phyloP scores from a whole-genome alignment of 1,140 invertebrate genomes.

The Microplitis demolitor region DNA sequence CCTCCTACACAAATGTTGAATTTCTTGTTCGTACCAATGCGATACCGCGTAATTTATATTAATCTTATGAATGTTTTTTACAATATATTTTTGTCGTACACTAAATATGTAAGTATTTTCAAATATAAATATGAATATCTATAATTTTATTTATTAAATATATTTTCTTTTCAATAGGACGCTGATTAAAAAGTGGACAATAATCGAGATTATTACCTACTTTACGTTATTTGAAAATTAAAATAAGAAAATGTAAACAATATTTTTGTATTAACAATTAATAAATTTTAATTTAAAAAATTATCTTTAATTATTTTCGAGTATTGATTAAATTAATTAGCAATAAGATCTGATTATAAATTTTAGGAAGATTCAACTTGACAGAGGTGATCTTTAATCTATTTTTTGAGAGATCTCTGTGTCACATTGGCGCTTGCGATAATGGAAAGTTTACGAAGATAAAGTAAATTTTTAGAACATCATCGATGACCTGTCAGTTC shows the following conservation, averaged over 20 bases:
- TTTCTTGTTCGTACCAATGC: slow-evolving; percentile 74
- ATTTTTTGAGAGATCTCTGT: background rate
- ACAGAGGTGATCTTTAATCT: too few species aligned
- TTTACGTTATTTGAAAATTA: too few species aligned
- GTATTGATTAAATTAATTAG: too few species aligned
- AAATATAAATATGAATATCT: background rate
- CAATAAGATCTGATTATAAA: too few species aligned
- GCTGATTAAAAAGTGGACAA: background rate
- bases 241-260: too few species aligned
- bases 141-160: background rate
- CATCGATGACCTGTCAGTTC: background rate
- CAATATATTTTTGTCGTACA: slow-evolving; percentile 79
- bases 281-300: too few species aligned
- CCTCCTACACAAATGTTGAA: slow-evolving; percentile 82
- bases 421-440: background rate
- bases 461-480: background rate
- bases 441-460: slow-evolving; percentile 5
- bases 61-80: slow-evolving; percentile 79
- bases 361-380: too few species aligned
- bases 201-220: too few species aligned
- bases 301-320: too few species aligned
- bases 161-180: background rate
- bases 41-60: slow-evolving; percentile 80
- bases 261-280: too few species aligned
- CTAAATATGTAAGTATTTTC: slow-evolving; percentile 70